Conservation (phyloP, 2,113 vertebrate species). For the Irena cyanogastra region DNA sequence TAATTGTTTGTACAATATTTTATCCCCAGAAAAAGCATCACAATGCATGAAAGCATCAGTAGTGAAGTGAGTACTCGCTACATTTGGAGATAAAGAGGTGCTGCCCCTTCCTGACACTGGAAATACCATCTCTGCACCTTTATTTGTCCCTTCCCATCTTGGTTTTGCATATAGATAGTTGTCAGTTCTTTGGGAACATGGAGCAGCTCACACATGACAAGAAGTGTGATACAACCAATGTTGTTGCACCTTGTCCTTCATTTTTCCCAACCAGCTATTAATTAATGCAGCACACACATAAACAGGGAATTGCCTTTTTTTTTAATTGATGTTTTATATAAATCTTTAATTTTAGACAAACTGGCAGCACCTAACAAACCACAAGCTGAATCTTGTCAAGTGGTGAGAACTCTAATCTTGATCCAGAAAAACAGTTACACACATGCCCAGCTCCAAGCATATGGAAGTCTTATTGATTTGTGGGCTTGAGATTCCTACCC, state of each 20-base stretch:
- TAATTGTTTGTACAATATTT: not conserved
- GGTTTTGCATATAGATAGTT: not conserved
- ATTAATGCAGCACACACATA: not conserved
- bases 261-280: not conserved
- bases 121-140: not conserved
- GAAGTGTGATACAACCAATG: not conserved
- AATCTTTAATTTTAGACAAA: not conserved
- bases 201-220: not conserved
- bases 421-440: not conserved
- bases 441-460: not conserved
- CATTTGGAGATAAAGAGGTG: not conserved
- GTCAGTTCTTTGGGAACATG: not conserved
- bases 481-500: not conserved
- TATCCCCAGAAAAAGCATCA: not conserved
- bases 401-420: not conserved
- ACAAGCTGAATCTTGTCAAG: conserved; percentile 14
- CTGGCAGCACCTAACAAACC: conserved; percentile 2
- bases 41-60: not conserved
- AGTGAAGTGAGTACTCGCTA: rapidly evolving
- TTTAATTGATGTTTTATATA: not conserved
- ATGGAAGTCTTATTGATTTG: not conserved
- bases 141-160: not conserved
- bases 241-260: not conserved
- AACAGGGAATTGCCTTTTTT: not conserved
- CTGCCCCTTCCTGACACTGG: not conserved